Conservation (phyloP, 64 coral and sea anemone species). For the Porites australiensis region DNA sequence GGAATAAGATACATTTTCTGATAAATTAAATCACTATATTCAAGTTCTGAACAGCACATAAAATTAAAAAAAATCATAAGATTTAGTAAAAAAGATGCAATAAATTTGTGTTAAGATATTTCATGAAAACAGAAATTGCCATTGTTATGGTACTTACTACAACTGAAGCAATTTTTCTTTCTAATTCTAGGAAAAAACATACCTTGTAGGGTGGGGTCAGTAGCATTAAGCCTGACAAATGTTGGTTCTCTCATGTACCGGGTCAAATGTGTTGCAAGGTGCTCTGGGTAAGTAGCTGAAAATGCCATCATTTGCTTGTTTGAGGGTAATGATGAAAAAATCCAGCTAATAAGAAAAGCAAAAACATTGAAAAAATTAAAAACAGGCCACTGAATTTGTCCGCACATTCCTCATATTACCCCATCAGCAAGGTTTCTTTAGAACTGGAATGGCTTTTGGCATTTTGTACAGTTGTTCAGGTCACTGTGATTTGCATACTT, state of each 20-base stretch:
- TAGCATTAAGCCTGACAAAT: constrained; percentile 96
- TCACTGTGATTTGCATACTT: too few relatives aligned
- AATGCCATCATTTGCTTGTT: constrained; percentile 98
- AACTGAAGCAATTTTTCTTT: too few relatives aligned
- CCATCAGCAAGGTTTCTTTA: too few relatives aligned
- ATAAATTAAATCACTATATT: background rate
- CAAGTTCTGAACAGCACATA: background rate
- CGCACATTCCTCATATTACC: too few relatives aligned
- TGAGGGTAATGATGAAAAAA: constrained; percentile 86
- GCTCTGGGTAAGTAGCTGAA: constrained; percentile 98
- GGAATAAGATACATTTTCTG: background rate
- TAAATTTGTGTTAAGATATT: too few relatives aligned
- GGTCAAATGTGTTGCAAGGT: constrained; percentile 87
- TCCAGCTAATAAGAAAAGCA: constrained; percentile 77
- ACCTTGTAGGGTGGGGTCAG: constrained; percentile 83
- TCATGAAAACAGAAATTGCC: too few relatives aligned
- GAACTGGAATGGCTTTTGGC: too few relatives aligned
- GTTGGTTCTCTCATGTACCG: constrained; percentile 98
- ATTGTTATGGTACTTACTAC: too few relatives aligned
- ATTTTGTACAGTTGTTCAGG: too few relatives aligned
- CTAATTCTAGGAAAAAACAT: background rate
- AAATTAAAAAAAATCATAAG: too few relatives aligned
- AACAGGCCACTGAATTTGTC: too few relatives aligned
- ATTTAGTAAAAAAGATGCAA: too few relatives aligned
- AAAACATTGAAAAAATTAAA: background rate